A percentile compares a stretch with the other conserved stretches of the same genome.
Conservation (phyloP, 2,888 invertebrate genomes). For the Coleophora deauratella region DNA sequence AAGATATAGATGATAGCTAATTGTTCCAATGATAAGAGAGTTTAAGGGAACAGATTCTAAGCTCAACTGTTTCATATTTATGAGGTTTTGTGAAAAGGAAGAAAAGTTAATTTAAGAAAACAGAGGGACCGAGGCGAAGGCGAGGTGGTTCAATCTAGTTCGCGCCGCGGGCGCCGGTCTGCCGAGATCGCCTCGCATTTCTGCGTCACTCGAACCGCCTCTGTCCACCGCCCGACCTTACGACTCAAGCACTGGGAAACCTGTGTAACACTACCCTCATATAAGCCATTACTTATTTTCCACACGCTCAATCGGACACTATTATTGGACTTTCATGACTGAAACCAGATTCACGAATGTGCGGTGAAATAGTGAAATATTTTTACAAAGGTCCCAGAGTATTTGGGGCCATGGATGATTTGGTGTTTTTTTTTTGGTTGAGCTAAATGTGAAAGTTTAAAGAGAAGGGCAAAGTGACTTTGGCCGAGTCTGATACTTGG, state of each 20-base stretch:
- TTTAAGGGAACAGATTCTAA: too few species aligned
- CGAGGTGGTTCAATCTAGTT: slow-evolving; percentile 53
- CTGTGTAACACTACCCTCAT: slow-evolving; percentile 26
- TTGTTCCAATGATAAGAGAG: too few species aligned
- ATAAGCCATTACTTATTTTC: slow-evolving; percentile 16
- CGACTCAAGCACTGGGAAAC: slow-evolving; percentile 40
- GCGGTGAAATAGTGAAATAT: too few species aligned
- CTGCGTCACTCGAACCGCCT: slow-evolving; percentile 50
- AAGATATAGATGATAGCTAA: too few species aligned
- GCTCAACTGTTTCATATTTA: background rate
- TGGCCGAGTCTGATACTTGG: too few species aligned
- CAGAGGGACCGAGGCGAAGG: slow-evolving; percentile 21
- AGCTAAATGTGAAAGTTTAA: too few species aligned
- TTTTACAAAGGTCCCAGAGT: too few species aligned
- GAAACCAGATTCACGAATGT: background rate
- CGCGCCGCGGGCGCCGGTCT: slow-evolving; percentile 36
- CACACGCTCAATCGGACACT: slow-evolving; percentile 16
- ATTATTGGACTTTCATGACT: slow-evolving; percentile 10
- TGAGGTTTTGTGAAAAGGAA: slow-evolving; percentile 4
- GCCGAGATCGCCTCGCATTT: slow-evolving; percentile 52
- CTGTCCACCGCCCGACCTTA: slow-evolving; percentile 48
- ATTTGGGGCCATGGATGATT: too few species aligned
- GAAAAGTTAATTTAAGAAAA: slow-evolving; percentile 29
- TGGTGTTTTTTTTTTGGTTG: too few species aligned
- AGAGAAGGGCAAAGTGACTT: too few species aligned